Evolutionary conservation across 2,797 vertebrate genomes (phyloP).

Genomic region (Silurus aristotelis): DNA sequence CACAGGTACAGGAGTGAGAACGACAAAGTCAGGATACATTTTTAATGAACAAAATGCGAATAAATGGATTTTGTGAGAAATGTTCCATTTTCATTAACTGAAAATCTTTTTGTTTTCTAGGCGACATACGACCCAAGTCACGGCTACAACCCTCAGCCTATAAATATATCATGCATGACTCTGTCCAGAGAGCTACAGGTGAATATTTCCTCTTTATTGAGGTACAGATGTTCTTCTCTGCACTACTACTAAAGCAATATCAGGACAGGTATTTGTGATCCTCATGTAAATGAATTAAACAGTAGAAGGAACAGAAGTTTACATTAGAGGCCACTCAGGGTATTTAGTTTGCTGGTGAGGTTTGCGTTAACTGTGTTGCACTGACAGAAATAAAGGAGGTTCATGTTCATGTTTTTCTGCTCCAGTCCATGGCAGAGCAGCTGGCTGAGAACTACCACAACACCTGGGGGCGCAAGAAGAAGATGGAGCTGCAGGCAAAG

Average conservation of each 20-base stretch:
- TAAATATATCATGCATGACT: constrained; percentile 84
- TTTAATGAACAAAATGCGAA: background rate
- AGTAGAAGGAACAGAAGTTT: background rate
- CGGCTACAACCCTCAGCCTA: constrained; percentile 89
- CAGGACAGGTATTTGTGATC: too few relatives aligned
- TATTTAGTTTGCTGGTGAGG: background rate
- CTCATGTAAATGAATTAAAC: background rate
- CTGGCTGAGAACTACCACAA: constrained; percentile 96
- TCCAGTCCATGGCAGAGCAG: constrained; percentile 93
- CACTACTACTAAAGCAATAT: background rate
- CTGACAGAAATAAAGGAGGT: background rate
- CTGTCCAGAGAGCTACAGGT: constrained; percentile 92
- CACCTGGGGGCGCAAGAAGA: constrained; percentile 97
- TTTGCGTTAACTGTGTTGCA: background rate
- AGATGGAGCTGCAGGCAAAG: constrained; percentile 88
- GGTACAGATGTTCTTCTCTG: background rate
- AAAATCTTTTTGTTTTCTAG: constrained; percentile 55
- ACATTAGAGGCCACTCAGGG: background rate
- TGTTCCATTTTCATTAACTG: background rate
- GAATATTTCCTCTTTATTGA: background rate
- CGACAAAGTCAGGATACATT: background rate
- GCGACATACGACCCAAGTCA: constrained; percentile 89
- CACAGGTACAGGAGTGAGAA: constrained; percentile 77
- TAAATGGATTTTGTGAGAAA: background rate
- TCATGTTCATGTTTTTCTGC: background rate